Base-by-base conservation (phyloP, 2,888 invertebrate genomes). In the Papilio demoleus region DNA sequence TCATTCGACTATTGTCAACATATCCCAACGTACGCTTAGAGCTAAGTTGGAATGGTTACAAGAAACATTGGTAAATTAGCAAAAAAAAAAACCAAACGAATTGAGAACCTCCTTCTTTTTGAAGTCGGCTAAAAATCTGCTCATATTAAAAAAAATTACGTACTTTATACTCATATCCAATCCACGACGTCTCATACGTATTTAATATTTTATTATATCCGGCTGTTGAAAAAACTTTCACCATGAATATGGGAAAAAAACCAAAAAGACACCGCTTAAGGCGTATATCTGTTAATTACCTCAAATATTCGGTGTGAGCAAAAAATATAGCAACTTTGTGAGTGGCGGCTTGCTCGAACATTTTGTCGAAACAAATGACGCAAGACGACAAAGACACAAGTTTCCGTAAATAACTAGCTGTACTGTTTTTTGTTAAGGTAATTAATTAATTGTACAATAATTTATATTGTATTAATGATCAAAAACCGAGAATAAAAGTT, bases 211-310 rank as follows among this genome's bases (percentile, higher is more conserved):
- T 64, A 68, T 34, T 65, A 69, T 62, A 47, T 66, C 66, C 66
- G 61, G 38, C 53, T 12, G 22, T 68, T 65, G 77, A 85, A 86
- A 86, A 85, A 87, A 71, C 66, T 61, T 62, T 74, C 73, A 76
- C n/a, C 61, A 59, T 63, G 19, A 64, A 14, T 38, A 58, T 68
- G 27, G 19, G 53, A 38, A 66, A 68, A 68, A 80, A 73, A 76
- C 73, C 66, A 27, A 58, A n/a, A 56, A 58, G 63, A 42, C 36
- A 47, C 82, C 84, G 85, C 78, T 75, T 70, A 67, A 73, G 80
- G 77, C 80, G 82, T 83, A 80, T 80, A 79, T 82, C 85, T 87
- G 89, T 87, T 91, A 90, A 90, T 90, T 90, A 90, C 88, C 83
- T 79, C 86, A 89, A 89, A 90, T 90, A 89, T 88, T 86, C 75